Conservation (phyloP, 2,113 vertebrate species). For the Elephas maximus region DNA sequence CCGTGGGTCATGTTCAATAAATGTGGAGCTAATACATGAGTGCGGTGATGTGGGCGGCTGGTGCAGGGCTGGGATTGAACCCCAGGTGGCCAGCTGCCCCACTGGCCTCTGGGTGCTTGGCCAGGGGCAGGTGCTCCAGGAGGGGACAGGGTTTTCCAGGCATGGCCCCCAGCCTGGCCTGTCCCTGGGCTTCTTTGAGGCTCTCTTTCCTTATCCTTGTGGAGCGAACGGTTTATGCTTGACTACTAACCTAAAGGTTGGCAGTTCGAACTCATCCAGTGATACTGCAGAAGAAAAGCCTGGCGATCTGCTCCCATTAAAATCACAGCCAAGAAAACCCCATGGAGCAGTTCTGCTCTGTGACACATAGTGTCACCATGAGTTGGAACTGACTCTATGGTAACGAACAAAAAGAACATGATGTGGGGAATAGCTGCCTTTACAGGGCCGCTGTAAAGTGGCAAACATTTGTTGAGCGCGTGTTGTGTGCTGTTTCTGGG, state of each 20-base stretch:
- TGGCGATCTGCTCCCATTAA: neutral
- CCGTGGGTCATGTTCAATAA: too few relatives aligned
- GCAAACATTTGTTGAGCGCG: neutral
- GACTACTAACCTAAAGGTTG: neutral
- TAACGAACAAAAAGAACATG: neutral
- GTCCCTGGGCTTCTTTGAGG: neutral
- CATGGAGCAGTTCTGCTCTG: neutral
- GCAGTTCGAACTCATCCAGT: neutral
- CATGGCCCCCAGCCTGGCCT: neutral
- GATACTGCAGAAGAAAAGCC: neutral
- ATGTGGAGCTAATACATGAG: neutral
- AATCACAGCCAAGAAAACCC: neutral
- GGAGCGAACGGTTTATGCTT: neutral
- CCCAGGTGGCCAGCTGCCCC: neutral
- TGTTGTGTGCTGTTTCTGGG: neutral
- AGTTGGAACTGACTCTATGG: neutral
- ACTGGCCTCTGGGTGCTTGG: neutral
- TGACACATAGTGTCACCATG: neutral
- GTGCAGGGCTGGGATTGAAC: neutral
- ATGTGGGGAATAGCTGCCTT: neutral
- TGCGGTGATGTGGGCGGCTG: neutral
- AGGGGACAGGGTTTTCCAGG: neutral
- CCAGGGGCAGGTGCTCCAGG: neutral
- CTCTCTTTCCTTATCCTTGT: neutral
- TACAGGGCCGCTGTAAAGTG: rapidly evolving